phyloP scores from a whole-genome alignment of 2,797 vertebrate genomes.

The Phataginus tricuspis region DNA sequence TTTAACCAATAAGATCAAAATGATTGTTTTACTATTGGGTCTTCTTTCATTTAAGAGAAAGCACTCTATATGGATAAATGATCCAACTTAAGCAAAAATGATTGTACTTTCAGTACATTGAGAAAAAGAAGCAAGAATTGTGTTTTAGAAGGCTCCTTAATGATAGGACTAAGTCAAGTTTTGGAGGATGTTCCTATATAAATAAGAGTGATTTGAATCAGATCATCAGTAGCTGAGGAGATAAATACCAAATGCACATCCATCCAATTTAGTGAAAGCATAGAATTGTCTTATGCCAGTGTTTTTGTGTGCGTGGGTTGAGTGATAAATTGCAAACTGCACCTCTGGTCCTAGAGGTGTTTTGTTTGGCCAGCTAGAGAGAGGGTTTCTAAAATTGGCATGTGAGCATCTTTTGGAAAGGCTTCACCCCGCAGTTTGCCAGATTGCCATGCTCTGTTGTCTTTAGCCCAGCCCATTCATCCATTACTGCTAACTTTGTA shows the following conservation, averaged over 20 bases:
- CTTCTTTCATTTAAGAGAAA: constrained; percentile 27
- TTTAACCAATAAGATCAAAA: neutral
- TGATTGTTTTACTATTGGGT: neutral
- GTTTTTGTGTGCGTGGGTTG: neutral
- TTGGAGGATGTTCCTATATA: neutral
- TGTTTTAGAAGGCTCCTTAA: neutral
- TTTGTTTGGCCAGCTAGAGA: neutral
- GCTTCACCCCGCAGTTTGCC: neutral
- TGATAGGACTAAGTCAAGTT: neutral
- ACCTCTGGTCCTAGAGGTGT: neutral
- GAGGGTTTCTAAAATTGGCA: neutral
- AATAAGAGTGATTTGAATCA: constrained; percentile 51
- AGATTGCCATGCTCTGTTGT: neutral
- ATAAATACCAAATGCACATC: neutral
- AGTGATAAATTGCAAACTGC: neutral
- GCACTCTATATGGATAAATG: neutral
- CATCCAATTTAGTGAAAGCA: neutral
- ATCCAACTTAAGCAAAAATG: constrained; percentile 9
- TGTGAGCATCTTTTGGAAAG: neutral
- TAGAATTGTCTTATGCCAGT: neutral
- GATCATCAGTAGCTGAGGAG: neutral
- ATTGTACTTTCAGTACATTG: neutral
- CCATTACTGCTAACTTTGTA: neutral
- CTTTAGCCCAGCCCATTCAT: neutral
- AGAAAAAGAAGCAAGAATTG: neutral